These are phyloP conservation scores for Leptodactylus fuscus DNA, from an alignment of 2,113 vertebrate species.

Conservation along the genomic window DNA sequence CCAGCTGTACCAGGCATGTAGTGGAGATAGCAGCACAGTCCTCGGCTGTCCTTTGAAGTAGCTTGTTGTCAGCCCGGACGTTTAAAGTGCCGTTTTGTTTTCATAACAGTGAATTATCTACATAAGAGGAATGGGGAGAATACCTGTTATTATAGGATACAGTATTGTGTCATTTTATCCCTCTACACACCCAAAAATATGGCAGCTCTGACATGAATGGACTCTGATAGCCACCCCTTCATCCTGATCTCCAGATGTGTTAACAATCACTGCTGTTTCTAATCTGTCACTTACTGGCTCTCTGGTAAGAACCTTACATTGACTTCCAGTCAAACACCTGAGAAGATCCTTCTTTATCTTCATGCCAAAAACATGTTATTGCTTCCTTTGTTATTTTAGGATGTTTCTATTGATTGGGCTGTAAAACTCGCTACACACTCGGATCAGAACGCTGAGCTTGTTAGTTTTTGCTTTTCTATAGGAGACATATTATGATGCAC, in stretches of 20 bases:
- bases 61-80: conserved; percentile 33
- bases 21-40: conserved; percentile 29
- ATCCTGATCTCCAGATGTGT: conserved; percentile 43
- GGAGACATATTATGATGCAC: neutral
- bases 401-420: conserved; percentile 10
- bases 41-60: neutral
- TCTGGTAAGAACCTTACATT: conserved; percentile 12
- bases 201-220: conserved; percentile 31
- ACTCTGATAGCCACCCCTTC: conserved; percentile 38
- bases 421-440: neutral
- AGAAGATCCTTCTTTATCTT: conserved; percentile 23
- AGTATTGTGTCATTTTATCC: conserved; percentile 22
- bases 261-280: conserved; percentile 53
- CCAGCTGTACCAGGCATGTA: neutral
- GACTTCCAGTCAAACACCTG: conserved; percentile 42
- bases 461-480: neutral
- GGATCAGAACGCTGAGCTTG: neutral
- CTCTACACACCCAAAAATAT: neutral
- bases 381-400: conserved; percentile 39
- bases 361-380: conserved; percentile 34
- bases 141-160: conserved; percentile 51
- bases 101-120: neutral
- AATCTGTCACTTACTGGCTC: conserved; percentile 53
- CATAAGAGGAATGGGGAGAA: conserved; percentile 34
- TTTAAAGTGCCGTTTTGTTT: conserved; percentile 56